phyloP scores from a whole-genome alignment of 2,797 vertebrate genomes.

The Halcyon chelicuti region DNA sequence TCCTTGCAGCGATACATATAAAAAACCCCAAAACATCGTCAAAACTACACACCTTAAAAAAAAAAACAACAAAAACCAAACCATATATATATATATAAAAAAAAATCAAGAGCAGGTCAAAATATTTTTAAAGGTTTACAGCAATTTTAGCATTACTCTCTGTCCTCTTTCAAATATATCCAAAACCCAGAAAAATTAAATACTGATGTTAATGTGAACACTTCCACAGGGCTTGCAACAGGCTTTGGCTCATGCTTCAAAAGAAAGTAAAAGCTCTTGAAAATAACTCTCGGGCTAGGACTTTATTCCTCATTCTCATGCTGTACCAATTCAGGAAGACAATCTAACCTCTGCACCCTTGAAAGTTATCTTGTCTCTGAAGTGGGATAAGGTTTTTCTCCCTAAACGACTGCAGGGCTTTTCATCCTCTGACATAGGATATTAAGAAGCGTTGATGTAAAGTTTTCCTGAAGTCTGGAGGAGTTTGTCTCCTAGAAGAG shows the following conservation, averaged over 20 bases:
- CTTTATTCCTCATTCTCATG: background rate
- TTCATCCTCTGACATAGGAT: background rate
- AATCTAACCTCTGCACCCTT: background rate
- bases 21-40: background rate
- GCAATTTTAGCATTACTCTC: background rate
- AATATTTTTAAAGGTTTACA: background rate
- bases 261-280: background rate
- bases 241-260: constrained; percentile 4
- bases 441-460: background rate
- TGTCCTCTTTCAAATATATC: background rate
- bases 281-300: background rate
- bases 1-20: background rate
- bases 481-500: background rate
- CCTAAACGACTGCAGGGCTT: background rate
- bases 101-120: background rate
- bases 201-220: background rate
- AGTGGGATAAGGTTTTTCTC: background rate
- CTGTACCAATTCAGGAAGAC: background rate
- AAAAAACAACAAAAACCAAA: no score
- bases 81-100: no score
- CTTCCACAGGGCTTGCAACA: background rate
- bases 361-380: background rate
- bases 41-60: background rate
- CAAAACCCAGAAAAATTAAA: constrained; percentile 1
- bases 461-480: background rate